Evolutionary conservation across 1,140 invertebrate species (phyloP).

Genomic region (Drosophila sturtevanti): DNA sequence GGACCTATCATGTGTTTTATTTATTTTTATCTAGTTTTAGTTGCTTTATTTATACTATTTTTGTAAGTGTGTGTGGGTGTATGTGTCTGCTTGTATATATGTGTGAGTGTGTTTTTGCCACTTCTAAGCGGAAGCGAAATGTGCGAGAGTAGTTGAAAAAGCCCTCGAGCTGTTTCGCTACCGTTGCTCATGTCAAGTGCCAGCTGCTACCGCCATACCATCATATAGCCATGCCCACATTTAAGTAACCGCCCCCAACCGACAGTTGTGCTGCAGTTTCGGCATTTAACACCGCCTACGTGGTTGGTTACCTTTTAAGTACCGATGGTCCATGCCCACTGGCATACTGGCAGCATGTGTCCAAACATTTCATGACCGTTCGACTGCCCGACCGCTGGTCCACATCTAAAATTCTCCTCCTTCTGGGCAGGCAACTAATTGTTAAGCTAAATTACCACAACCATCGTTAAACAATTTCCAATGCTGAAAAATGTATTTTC

Average conservation of each 20-base stretch:
- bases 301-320: slow-evolving; percentile 54
- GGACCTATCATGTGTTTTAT: slow-evolving; percentile 28
- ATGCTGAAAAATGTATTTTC: slow-evolving; percentile 79
- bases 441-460: slow-evolving; percentile 80
- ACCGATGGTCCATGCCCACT: slow-evolving; percentile 8
- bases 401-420: background rate
- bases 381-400: background rate
- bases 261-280: slow-evolving; percentile 63
- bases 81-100: no score
- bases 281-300: slow-evolving; percentile 69
- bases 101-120: slow-evolving; percentile 56
- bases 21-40: slow-evolving; percentile 62
- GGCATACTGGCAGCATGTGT: background rate
- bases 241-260: slow-evolving; percentile 18
- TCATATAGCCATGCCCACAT: slow-evolving; percentile 2
- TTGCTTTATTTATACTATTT: slow-evolving; percentile 68
- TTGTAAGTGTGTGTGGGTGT: slow-evolving; percentile 18
- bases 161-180: slow-evolving; percentile 74
- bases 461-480: slow-evolving; percentile 77
- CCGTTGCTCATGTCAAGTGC: slow-evolving; percentile 76
- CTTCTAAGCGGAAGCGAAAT: slow-evolving; percentile 72
- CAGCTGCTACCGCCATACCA: slow-evolving; percentile 57
- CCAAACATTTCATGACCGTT: slow-evolving; percentile 13
- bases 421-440: slow-evolving; percentile 57
- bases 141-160: slow-evolving; percentile 70